Evolutionary conservation across 64 coral and sea anemone genomes (phyloP), one percentile per base, ranked within the genome.

Genomic region (Hydrozoanthus tunicans): DNA sequence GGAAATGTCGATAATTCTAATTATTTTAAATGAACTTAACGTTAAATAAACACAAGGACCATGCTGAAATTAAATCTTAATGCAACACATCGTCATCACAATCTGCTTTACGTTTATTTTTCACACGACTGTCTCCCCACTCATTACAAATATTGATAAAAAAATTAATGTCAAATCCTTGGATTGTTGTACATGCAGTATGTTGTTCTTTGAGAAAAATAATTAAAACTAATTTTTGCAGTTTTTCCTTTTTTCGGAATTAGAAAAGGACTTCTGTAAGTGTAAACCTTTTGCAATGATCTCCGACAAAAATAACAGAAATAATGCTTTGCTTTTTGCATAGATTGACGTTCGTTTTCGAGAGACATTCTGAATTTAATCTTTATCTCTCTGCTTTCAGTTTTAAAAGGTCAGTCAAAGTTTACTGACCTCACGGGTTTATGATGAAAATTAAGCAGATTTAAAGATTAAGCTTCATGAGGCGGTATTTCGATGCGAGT

Each of bases 21-120:
- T 88, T 88, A 88, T 88, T 88, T 75, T 59, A 24, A 88, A 73
- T 88, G 67, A 75, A 82, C 11, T 82, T 82, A 88, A 88, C 84
- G 84, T 73, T 88, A 88, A 88, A 60, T 58, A 88, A 88, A 88
- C 84, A 88, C 69, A 88, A 69, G 68, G 53, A 43, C 56, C 27
- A 88, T 23, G 56, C 69, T 88, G 11, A 15, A 88, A 59, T 17
- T 74, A 26, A 56, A 88, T 32, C 56, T 15, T 53, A 72, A 51
- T n/a, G 61, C 84, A 88, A 60, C 43, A 24, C 51, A 27, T 70
- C 23, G 54, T 17, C 73, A 88, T 74, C 69, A 88, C 6, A 74
- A 56, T 43, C 68, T 43, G 84, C 32, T 88, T 70, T 74, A 53
- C 56, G 11, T 23, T 32, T n/a, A 17, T 59, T 88, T 88, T 88